Evolutionary conservation across 2,888 invertebrate genomes (phyloP), one percentile per base, ranked within the genome.

Genomic region (Eurytoma adleriae): DNA sequence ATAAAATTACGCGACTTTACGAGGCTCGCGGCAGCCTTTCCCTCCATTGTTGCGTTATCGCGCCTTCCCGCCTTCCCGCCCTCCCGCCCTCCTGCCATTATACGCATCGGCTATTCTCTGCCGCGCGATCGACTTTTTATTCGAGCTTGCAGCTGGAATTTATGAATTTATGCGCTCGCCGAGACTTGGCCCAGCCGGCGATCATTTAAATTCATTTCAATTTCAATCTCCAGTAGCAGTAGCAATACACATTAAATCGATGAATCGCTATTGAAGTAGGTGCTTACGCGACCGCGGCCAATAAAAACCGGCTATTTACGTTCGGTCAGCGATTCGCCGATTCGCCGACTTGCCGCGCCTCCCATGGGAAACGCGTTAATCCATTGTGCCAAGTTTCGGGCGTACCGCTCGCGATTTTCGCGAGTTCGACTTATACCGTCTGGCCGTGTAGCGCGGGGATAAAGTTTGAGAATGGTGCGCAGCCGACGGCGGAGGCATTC

Each of bases 1-100:
- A 84, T 84, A 84, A 84, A 84, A 84, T 84, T 84, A 84, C 84
- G 81, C 76, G 71, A 79, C 82, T 85, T 85, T 84, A 85, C 83
- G 85, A 83, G 75, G 79, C 54, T 20, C 56, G 40, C 61, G 52
- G 30, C 5, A 50, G 27, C 56, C 61, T 2, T 48, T 62, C 52
- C 56, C 68, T 27, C 75, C 50, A 69, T 72, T 80, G 77, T 77
- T 71, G 48, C 56, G 52, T 24, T 56, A 62, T 73, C 72, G 27
- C 24, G 50, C 18, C n/a, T 24, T 66, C 56, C 12, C 62, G 48
- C 56, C 30, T 40, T n/a, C 3, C 48, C 27, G 30, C 50, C 24
- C 48, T 66, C 56, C 12, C 61, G 48, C 54, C 30, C 20, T 18
- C 3, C 48, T n/a, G 30, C 50, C 27, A 68, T 68, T 61, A 76